Base-by-base conservation (phyloP, 2,888 invertebrate genomes). In the Muschampia plurimacula region DNA sequence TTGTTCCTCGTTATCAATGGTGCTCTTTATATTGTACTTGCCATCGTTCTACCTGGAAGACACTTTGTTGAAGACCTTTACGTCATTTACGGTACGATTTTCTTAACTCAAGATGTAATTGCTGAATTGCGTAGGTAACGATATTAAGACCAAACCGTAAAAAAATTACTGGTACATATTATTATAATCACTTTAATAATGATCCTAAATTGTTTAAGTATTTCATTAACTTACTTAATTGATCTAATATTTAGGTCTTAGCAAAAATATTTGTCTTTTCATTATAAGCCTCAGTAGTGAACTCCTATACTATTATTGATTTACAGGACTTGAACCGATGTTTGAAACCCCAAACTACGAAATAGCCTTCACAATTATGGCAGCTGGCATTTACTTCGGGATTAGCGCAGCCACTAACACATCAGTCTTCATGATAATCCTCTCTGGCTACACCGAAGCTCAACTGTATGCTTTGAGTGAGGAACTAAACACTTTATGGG, bases 241-340 rank as follows among this genome's bases (percentile, higher is more conserved):
- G 22, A 22, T 1, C 22, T 22, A 22, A 22, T 22, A 22, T 22
- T 22, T 22, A 22, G 22, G 22, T 22, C 22, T 22, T 22, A 22
- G 22, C 22, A 22, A 4, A 49, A n/a, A n/a, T 49, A 49, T n/a
- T n/a, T 5, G 49, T 49, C 12, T n/a, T n/a, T 3, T 49, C 13
- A n/a, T 49, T 7, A 39, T 49, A 49, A 49, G n/a, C n/a, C n/a
- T 49, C 4, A n/a, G n/a, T 3, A 49, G 13, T 49, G n/a, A 49
- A 52, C 2, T 52, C 1, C 13, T 49, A 52, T 15, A 15, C 12
- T 15, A 15, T 15, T 52, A 15, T 15, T 52, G 5, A 49, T 8
- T 77, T 71, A 41, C 81, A 89, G 88, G 88, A 75, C 75, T 87
- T 3, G 84, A 87, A 60, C 87, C 88, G 6, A 84, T 84, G 80